These are phyloP conservation scores for Caradrina clavipalpis DNA, from an alignment of 2,888 invertebrate genomes.

Conservation along the genomic window DNA sequence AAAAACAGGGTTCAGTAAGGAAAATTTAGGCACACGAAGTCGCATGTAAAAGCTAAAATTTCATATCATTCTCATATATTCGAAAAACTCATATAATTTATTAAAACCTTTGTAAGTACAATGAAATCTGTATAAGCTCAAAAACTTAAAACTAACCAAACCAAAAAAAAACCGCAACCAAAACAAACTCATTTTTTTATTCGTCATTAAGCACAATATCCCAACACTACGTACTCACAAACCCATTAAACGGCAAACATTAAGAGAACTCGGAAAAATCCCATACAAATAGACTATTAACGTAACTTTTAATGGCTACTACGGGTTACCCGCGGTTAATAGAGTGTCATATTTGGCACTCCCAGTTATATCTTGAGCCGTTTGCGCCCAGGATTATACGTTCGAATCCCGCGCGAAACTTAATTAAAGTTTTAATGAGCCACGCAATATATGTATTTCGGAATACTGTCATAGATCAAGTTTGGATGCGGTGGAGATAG, in stretches of 20 bases:
- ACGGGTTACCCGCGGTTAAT: constrained; percentile 64
- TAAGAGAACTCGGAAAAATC: constrained; percentile 63
- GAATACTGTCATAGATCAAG: constrained; percentile 48
- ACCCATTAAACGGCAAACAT: constrained; percentile 57
- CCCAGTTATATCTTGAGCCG: constrained; percentile 70
- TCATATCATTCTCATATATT: not conserved
- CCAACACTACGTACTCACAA: constrained; percentile 41
- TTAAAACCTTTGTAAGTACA: not conserved
- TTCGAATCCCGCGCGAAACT: constrained; percentile 81
- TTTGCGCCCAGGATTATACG: constrained; percentile 70
- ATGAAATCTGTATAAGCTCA: not conserved
- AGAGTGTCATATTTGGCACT: constrained; percentile 73
- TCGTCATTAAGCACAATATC: constrained; percentile 27
- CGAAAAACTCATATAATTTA: not conserved
- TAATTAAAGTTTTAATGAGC: constrained; percentile 88
- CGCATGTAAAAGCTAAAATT: no score
- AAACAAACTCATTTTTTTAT: constrained; percentile 36
- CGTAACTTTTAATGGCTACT: constrained; percentile 68
- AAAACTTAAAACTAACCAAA: not conserved
- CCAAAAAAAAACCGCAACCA: constrained; percentile 8
- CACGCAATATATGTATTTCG: constrained; percentile 74
- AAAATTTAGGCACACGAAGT: no score
- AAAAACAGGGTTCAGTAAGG: no score
- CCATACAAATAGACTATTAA: constrained; percentile 66
- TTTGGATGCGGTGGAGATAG: constrained; percentile 5